These are phyloP conservation scores for Leptinotarsa rubiginosa DNA, from an alignment of 2,888 invertebrate genomes.

Conservation along the genomic window DNA sequence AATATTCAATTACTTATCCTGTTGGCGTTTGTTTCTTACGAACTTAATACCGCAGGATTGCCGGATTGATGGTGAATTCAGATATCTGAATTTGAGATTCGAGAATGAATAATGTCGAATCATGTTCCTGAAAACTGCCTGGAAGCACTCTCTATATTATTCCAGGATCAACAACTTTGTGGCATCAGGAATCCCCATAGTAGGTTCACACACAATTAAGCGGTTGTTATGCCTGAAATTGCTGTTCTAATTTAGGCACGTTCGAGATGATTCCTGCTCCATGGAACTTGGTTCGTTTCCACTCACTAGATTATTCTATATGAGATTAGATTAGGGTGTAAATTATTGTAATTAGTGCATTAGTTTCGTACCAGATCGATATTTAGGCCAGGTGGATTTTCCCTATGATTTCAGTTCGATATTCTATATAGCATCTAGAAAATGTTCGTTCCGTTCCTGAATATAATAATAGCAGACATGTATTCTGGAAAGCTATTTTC, in stretches of 20 bases:
- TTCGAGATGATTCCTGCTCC: constrained; percentile 46
- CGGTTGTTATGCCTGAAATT: constrained; percentile 47
- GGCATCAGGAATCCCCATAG: constrained; percentile 37
- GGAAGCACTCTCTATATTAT: constrained; percentile 35
- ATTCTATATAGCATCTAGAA: no score
- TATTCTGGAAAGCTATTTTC: no score
- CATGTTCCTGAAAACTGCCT: neutral
- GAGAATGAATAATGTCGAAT: neutral
- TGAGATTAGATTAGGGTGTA: constrained; percentile 27
- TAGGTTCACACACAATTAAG: constrained; percentile 48
- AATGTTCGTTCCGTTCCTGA: no score
- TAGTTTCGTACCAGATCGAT: neutral
- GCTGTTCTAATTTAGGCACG: constrained; percentile 47
- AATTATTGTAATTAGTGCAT: constrained; percentile 28
- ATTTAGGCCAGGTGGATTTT: no score
- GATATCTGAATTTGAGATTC: constrained; percentile 14
- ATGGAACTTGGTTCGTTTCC: constrained; percentile 34
- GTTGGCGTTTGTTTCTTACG: no score
- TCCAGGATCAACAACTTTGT: constrained; percentile 46
- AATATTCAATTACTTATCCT: no score
- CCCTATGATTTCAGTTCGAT: no score
- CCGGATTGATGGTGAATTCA: neutral
- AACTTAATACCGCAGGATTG: neutral
- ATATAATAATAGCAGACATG: no score
- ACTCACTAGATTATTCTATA: constrained; percentile 39